A percentile compares a stretch with the other conserved stretches of the same genome.
Conservation (phyloP, 53 echinoderm and acorn worm genomes). For the Pentamera pediparva region DNA sequence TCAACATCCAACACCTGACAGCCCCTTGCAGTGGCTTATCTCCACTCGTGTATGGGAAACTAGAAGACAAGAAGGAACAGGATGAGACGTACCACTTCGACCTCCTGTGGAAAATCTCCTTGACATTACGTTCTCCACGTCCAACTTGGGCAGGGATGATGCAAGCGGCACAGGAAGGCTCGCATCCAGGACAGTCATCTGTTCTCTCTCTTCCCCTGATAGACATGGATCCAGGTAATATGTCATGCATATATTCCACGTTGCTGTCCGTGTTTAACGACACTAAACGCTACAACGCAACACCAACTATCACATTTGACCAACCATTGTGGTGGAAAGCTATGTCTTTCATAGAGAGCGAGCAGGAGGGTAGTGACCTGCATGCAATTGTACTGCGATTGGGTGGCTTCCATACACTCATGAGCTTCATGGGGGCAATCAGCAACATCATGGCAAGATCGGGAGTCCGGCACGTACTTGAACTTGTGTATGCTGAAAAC, state of each 20-base stretch:
- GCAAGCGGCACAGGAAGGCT: background rate
- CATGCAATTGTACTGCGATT: slow-evolving; percentile 16
- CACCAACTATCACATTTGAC: slow-evolving; percentile 50
- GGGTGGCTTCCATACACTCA: slow-evolving; percentile 26
- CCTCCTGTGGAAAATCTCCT: background rate
- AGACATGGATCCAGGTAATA: background rate
- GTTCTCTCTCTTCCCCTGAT: background rate
- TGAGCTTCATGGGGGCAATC: slow-evolving; percentile 31
- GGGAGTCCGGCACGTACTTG: background rate
- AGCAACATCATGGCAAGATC: slow-evolving; percentile 4
- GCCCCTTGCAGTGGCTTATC: too few relatives aligned
- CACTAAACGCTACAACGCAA: background rate
- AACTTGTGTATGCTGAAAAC: slow-evolving; percentile 17
- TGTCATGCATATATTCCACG: slow-evolving; percentile 32
- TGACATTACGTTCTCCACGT: background rate
- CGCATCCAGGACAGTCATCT: slow-evolving; percentile 14
- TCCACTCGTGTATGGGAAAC: background rate
- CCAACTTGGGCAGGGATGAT: background rate
- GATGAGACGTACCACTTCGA: too few relatives aligned
- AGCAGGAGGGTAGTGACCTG: slow-evolving; percentile 12
- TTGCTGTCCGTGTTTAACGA: background rate
- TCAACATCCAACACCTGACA: too few relatives aligned
- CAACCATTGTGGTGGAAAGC: slow-evolving; percentile 64
- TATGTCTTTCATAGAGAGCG: slow-evolving; percentile 10
- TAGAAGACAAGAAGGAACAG: too few relatives aligned